Base-by-base conservation (phyloP, 2,888 invertebrate species). In the Seira ritae region DNA sequence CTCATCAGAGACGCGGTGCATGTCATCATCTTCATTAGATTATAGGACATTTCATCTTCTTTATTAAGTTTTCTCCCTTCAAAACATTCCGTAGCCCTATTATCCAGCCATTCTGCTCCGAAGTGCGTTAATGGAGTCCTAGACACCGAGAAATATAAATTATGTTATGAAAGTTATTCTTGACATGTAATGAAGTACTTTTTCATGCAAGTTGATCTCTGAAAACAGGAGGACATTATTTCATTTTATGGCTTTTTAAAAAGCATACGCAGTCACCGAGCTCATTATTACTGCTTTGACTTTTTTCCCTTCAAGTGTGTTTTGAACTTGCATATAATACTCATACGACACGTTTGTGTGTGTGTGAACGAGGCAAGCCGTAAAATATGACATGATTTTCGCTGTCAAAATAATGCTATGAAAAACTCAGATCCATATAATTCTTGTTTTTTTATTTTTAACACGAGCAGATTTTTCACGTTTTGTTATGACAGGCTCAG, bases 201-300 rank as follows among this genome's bases (percentile, higher is more conserved):
- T 78, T 69, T 78, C 70, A 71, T 60, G 42, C 66, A 37, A 65
- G 65, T 19, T 71, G 71, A 78, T 71, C 65, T 62, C 65, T 77
- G n/a, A 46, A 75, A 71, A 69, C 74, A 75, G n/a, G 68, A 37
- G 62, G 42, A 62, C 73, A 65, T 70, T 69, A 70, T 70, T 70
- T 78, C 65, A 78, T 65, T 71, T 78, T 71, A 78, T 71, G 78
- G 46, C 46, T 62, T 71, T 78, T 78, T 78, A 70, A 78, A 70
- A 78, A 4, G 4, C 66, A 65, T 46, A 70, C 60, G n/a, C 66
- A 75, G 46, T 42, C 42, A 42, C 6, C 42, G 12, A 20, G 60
- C 65, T 70, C 71, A 71, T 78, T 78, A 71, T 70, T 78, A 71
- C 76, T n/a, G n/a, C n/a, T 23, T 22, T 60, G 60, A 77, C 68